A percentile compares a stretch with the other conserved stretches of the same genome.
Evolutionary conservation across 2,888 invertebrate genomes (phyloP).

Genomic region (Steinernema hermaphroditum): DNA sequence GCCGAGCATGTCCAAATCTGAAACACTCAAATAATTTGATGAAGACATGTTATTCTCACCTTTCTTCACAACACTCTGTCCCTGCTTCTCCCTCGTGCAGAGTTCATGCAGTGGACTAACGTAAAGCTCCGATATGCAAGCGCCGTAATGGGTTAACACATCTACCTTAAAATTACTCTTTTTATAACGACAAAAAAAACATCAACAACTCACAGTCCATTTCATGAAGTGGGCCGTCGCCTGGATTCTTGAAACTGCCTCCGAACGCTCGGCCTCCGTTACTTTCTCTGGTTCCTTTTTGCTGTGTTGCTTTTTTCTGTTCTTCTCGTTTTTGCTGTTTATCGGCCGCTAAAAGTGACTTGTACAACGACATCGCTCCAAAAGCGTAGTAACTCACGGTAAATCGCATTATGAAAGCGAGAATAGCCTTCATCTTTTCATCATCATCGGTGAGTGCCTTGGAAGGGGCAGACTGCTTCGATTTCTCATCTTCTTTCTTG

Average conservation of each 20-base stretch:
- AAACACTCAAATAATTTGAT: no score
- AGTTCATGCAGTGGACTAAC: neutral
- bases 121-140: neutral
- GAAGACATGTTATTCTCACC: neutral
- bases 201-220: neutral
- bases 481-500: no score
- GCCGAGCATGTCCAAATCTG: constrained; percentile 1
- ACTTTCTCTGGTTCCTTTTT: no score
- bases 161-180: neutral
- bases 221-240: neutral
- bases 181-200: neutral
- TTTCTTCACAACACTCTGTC: neutral
- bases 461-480: no score
- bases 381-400: no score
- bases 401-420: no score
- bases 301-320: no score
- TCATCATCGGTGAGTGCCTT: no score
- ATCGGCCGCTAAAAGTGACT: no score
- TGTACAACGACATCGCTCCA: no score
- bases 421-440: no score
- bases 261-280: neutral
- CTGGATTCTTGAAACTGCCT: neutral
- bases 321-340: no score
- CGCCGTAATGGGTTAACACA: neutral
- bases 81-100: neutral